Percentiles rank a stretch among this genome's conserved stretches.
Evolutionary conservation across 1,140 invertebrate genomes (phyloP).

Genomic region (Belonocnema kinseyi): DNA sequence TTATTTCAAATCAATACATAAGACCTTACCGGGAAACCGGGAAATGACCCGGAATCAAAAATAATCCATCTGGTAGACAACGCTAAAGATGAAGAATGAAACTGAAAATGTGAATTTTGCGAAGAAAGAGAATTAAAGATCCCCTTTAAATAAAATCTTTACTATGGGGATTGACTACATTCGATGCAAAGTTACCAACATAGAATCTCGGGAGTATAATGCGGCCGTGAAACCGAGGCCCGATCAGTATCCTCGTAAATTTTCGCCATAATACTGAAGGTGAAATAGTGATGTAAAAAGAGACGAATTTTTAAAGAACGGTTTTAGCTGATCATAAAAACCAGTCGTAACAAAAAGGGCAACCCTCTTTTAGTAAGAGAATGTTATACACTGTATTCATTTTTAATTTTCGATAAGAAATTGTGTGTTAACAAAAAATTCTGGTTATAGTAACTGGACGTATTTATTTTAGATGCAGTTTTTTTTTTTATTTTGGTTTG

Average conservation of each 20-base stretch:
- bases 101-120: neutral
- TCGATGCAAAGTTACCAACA: neutral
- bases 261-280: conserved; percentile 5
- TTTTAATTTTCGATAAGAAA: too few species aligned
- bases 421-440: too few species aligned
- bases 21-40: neutral
- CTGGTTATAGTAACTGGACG: too few species aligned
- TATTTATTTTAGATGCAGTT: too few species aligned
- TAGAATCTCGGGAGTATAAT: conserved; percentile 8
- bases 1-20: neutral
- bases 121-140: conserved; percentile 9
- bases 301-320: conserved; percentile 2
- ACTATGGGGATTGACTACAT: conserved; percentile 6
- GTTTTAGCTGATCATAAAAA: conserved; percentile 22
- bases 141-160: conserved; percentile 5
- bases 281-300: conserved; percentile 26
- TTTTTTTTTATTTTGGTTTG: too few species aligned
- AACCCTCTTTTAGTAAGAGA: too few species aligned
- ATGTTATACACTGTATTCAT: too few species aligned
- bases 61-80: neutral
- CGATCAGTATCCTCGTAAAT: conserved; percentile 22
- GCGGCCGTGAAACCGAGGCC: conserved; percentile 7
- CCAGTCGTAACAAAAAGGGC: neutral
- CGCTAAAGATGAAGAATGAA: neutral
- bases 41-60: too few species aligned